These are phyloP conservation scores for Pachypanchax playfairii DNA, from an alignment of 2,113 vertebrate species.

Conservation along the genomic window DNA sequence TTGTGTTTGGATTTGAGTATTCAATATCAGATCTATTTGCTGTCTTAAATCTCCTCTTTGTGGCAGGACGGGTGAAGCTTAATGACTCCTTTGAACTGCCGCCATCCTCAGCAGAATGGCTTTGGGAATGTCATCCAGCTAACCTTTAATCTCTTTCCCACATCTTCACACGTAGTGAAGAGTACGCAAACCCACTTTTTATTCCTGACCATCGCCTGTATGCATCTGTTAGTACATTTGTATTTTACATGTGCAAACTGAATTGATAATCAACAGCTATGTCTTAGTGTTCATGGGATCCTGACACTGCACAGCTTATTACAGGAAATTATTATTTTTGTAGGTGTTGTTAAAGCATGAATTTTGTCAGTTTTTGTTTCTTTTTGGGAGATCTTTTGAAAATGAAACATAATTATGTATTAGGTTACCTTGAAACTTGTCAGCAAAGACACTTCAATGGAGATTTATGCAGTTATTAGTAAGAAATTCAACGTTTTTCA, in stretches of 20 bases:
- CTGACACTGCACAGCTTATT: no score
- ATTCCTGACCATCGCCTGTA: conserved; percentile 31
- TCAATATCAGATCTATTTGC: conserved; percentile 67
- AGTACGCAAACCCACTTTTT: conserved; percentile 36
- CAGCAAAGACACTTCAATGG: no score
- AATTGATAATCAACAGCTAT: no score
- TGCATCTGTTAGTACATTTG: conserved; percentile 17
- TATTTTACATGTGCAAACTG: conserved; percentile 18
- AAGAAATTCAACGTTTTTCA: no score
- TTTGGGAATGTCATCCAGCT: conserved; percentile 81
- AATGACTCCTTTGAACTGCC: conserved; percentile 72
- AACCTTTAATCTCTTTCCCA: conserved; percentile 83
- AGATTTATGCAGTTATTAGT: no score
- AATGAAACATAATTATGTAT: no score
- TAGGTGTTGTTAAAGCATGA: no score
- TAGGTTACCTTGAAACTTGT: no score
- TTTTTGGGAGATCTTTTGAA: no score
- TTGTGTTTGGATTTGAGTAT: conserved; percentile 75
- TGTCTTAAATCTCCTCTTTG: conserved; percentile 76
- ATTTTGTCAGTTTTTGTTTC: no score
- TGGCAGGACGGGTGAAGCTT: conserved; percentile 52
- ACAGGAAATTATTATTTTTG: no score
- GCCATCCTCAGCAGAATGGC: conserved; percentile 63
- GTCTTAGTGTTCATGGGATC: no score
- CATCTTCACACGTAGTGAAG: conserved; percentile 52